Evolutionary conservation across 2,888 invertebrate genomes (phyloP), one percentile per base, ranked within the genome.

Genomic region (Stenodema calcarata): DNA sequence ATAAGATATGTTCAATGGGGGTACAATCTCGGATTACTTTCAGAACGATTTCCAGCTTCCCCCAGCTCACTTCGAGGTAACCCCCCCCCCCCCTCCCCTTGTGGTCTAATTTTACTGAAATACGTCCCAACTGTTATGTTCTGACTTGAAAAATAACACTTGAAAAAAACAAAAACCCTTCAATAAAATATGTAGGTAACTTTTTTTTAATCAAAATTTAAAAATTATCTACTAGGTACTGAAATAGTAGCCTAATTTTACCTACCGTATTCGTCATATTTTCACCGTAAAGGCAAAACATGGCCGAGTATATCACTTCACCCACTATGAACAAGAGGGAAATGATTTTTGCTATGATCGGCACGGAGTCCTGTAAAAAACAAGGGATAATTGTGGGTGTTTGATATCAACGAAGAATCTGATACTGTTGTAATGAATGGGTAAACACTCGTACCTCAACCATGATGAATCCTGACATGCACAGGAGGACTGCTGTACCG

Each of bases 201-300:
- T 35, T 4, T 4, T 4, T 35, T 35, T 35, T 35, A 4, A 7
- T 2, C 2, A 2, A 35, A 35, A 35, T 35, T 35, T 35, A 2
- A 35, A 4, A 4, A 35, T 7, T 2, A 35, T 7, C 2, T 7
- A 35, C 35, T n/a, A n/a, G n/a, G n/a, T n/a, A n/a, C n/a, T n/a
- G n/a, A n/a, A n/a, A n/a, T n/a, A n/a, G n/a, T n/a, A n/a, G n/a
- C n/a, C 35, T 7, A 4, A 2, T 35, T 2, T 35, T 35, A 35
- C 62, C 12, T 62, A 62, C 62, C 62, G 23, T 62, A 12, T 23
- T 6, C 12, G 23, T 62, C 23, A 62, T 62, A 23, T 23, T 62
- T 73, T 84, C 84, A 6, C 73, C 84, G 42, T 84, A 73, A 27
- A 30, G 9, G 28, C 44, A 84, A 41, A 84, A 84, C 27, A 84